phyloP scores from a whole-genome alignment of 2,113 vertebrate genomes.

The Spheniscus mendiculus region DNA sequence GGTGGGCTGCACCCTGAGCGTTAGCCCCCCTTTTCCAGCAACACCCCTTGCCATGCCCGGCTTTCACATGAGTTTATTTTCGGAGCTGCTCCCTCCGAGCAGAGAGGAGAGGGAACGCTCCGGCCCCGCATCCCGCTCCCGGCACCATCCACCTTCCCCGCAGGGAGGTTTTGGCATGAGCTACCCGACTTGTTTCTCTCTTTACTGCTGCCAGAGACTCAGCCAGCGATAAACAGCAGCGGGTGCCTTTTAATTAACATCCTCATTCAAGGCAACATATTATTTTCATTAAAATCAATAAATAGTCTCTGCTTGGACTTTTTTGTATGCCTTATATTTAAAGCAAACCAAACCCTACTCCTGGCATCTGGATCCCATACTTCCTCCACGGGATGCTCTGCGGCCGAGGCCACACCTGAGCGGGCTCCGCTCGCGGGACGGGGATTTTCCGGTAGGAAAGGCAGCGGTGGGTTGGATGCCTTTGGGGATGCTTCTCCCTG shows the following conservation, averaged over 20 bases:
- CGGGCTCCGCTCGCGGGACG: accelerated
- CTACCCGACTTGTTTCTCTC: neutral
- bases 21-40: neutral
- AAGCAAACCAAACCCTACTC: neutral
- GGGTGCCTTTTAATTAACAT: constrained; percentile 61
- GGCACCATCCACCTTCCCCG: constrained; percentile 40
- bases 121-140: neutral
- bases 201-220: constrained; percentile 51
- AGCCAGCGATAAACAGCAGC: constrained; percentile 42
- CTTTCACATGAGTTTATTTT: neutral
- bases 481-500: neutral
- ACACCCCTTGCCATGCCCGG: accelerated
- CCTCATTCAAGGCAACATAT: constrained; percentile 35
- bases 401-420: neutral
- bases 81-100: neutral
- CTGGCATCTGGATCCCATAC: constrained; percentile 49
- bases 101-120: neutral
- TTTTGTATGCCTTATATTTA: neutral
- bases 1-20: neutral
- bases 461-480: neutral
- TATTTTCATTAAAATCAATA: constrained; percentile 63
- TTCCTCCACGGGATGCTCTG: neutral
- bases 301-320: constrained; percentile 11
- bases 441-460: neutral
- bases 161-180: constrained; percentile 31